Evolutionary conservation across 35 echinoderm and acorn worm genomes (phyloP), one percentile per base, ranked within the genome.

Genomic region (Apostichopus japonicus): DNA sequence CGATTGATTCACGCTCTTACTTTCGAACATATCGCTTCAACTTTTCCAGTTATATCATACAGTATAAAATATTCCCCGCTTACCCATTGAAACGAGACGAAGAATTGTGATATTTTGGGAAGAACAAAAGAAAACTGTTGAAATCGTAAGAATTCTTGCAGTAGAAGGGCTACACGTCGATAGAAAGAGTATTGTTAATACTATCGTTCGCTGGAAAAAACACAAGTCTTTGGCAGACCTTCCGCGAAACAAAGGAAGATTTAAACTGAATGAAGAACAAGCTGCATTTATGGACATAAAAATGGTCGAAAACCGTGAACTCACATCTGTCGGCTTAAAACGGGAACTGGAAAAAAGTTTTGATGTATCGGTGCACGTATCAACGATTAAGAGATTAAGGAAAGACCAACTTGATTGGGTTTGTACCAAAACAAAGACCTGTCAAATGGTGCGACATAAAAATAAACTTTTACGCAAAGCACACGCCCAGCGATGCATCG

Each of bases 281-380:
- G 15, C 62, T 15, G 16, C 25, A 5, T 87, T 92, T 23, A 95
- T 95, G 2, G 67, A 93, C 24, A 77, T 58, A 24, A 63, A 93
- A 1, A 86, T 93, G 11, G 53, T 24, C 11, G 58, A 93, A 55
- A 81, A 93, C 67, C 52, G 91, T n/a, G 94, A 95, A 72, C 24
- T 95, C 8, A 95, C 94, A 5, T 55, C 86, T 1, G 83, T 90
- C 10, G 63, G 84, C 17, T 15, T 95, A 51, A 16, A 93, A 54
- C 21, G 24, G 8, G 78, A 61, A 21, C 10, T 93, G 13, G 24
- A 91, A 15, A 23, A 2, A 23, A 25, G 54, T 70, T 62, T 79
- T 90, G 53, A 59, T 54, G 61, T 88, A 1, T 1, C 1, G 6
- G 92, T 93, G 5, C 24, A 53, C 24, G 53, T 87, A 0, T 93